Conservation (phyloP, 2,888 invertebrate species). For the Melipona beecheii region DNA sequence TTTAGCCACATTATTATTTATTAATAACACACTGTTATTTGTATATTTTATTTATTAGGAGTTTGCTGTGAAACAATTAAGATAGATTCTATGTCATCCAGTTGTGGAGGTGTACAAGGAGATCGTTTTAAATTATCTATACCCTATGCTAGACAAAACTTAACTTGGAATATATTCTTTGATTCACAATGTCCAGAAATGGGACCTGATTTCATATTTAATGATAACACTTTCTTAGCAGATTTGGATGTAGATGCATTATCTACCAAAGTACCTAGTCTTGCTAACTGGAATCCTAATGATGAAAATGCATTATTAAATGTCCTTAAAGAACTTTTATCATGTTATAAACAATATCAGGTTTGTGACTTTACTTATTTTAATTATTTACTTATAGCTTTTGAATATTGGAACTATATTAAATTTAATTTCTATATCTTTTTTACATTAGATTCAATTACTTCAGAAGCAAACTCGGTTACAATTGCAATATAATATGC, state of each 20-base stretch:
- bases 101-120: constrained; percentile 77
- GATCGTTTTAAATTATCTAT: constrained; percentile 88
- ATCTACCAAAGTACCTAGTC: constrained; percentile 86
- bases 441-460: constrained; percentile 53
- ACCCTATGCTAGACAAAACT: constrained; percentile 88
- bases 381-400: neutral
- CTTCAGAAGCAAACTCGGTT: constrained; percentile 84
- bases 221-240: constrained; percentile 88
- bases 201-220: constrained; percentile 91
- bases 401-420: neutral
- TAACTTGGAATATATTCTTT: constrained; percentile 90
- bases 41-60: constrained; percentile 57
- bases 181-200: constrained; percentile 87
- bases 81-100: constrained; percentile 62
- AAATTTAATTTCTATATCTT: neutral
- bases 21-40: neutral
- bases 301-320: constrained; percentile 86
- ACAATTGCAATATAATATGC: constrained; percentile 87
- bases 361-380: constrained; percentile 79
- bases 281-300: constrained; percentile 88
- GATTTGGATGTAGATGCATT: constrained; percentile 86
- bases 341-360: constrained; percentile 88
- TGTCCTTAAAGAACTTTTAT: constrained; percentile 87
- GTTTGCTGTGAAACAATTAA: constrained; percentile 63
- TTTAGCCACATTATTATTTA: neutral